Percentiles rank a stretch among this genome's conserved stretches.
Evolutionary conservation across 2,888 invertebrate genomes (phyloP).

Genomic region (Callosobruchus maculatus): DNA sequence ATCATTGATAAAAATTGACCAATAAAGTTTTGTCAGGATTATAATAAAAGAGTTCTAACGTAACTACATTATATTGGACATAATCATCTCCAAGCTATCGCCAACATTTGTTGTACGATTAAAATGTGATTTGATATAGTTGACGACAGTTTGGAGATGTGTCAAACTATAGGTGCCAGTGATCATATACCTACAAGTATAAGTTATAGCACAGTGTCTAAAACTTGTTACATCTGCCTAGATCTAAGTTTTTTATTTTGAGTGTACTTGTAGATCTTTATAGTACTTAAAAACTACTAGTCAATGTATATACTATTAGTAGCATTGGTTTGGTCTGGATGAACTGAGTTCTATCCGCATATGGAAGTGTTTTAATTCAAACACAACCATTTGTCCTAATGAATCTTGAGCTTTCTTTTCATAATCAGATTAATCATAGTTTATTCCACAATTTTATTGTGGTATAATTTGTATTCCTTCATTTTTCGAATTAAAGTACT

Average conservation of each 20-base stretch:
- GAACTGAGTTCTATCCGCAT: neutral
- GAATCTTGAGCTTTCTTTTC: too few relatives aligned
- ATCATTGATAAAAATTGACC: too few relatives aligned
- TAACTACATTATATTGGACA: neutral
- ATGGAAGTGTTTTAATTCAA: too few relatives aligned
- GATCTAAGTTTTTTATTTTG: slow-evolving; percentile 36
- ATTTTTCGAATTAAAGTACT: too few relatives aligned
- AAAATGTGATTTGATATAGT: neutral
- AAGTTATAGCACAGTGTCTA: slow-evolving; percentile 36
- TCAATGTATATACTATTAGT: slow-evolving; percentile 30
- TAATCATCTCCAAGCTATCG: neutral
- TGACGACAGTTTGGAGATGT: neutral
- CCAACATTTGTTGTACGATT: neutral
- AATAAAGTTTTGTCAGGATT: too few relatives aligned
- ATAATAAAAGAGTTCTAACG: neutral
- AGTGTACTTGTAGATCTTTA: slow-evolving; percentile 35
- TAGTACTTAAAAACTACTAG: slow-evolving; percentile 32
- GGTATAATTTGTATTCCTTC: too few relatives aligned
- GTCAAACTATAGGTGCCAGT: slow-evolving; percentile 13
- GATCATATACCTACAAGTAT: slow-evolving; percentile 15
- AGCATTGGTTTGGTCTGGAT: slow-evolving; percentile 13
- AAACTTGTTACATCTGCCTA: slow-evolving; percentile 32
- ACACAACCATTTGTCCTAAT: too few relatives aligned
- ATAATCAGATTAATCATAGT: too few relatives aligned
- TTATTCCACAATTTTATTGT: too few relatives aligned